Evolutionary conservation across 2,113 vertebrate genomes (phyloP).

Genomic region (Microcebus griseorufus): DNA sequence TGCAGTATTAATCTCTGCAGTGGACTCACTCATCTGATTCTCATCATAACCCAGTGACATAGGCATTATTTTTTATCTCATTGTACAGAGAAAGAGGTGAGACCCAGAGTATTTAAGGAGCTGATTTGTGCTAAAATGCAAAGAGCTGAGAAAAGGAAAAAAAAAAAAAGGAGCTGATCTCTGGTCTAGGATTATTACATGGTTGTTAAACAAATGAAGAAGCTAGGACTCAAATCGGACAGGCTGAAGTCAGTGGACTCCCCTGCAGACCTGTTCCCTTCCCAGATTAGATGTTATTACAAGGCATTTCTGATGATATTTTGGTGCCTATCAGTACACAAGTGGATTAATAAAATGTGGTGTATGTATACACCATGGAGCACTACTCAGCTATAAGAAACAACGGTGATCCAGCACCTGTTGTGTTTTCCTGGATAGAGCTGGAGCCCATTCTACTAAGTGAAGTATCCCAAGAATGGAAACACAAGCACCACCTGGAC

Average conservation of each 20-base stretch:
- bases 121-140: not conserved
- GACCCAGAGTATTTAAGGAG: not conserved
- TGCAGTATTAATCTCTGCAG: not conserved
- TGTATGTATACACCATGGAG: too few species aligned
- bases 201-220: not conserved
- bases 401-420: too few species aligned
- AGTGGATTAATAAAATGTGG: too few species aligned
- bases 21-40: not conserved
- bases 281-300: not conserved
- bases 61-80: not conserved
- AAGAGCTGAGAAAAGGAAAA: not conserved
- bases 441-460: too few species aligned
- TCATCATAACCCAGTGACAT: not conserved
- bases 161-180: not conserved
- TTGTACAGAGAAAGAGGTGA: not conserved
- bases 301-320: not conserved
- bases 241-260: not conserved
- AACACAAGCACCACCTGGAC: too few species aligned
- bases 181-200: not conserved
- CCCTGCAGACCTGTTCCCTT: not conserved
- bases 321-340: too few species aligned
- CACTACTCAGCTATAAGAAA: too few species aligned
- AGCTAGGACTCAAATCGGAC: not conserved
- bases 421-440: too few species aligned
- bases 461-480: too few species aligned